Conservation (phyloP, 2,113 vertebrate genomes). For the Physeter macrocephalus region DNA sequence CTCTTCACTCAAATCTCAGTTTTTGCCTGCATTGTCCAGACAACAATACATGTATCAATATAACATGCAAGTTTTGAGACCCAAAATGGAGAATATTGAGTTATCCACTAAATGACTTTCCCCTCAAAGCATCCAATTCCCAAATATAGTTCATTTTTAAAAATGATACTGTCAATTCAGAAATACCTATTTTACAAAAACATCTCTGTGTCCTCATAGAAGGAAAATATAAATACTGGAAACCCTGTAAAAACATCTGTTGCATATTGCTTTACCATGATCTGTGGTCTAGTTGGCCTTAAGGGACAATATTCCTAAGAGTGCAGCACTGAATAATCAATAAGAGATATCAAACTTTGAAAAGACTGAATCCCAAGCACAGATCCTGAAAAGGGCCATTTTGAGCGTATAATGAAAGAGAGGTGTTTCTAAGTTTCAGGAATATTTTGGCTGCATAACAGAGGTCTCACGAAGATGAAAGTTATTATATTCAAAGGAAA, state of each 20-base stretch:
- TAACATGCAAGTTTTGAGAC: not conserved
- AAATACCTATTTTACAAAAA: not conserved
- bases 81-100: not conserved
- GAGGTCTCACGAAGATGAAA: conserved; percentile 2
- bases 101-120: not conserved
- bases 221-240: not conserved
- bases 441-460: not conserved
- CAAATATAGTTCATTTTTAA: not conserved
- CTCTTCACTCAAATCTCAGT: not conserved
- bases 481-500: conserved; percentile 15
- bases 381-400: not conserved
- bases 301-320: not conserved
- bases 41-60: not conserved
- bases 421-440: not conserved
- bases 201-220: not conserved
- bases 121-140: not conserved
- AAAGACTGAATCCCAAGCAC: not conserved
- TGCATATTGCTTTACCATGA: not conserved
- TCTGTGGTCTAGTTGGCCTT: not conserved
- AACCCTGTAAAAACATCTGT: not conserved
- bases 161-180: not conserved
- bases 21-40: not conserved
- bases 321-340: not conserved
- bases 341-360: not conserved
- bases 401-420: not conserved